These are phyloP conservation scores for Nemopilema nomurai DNA, from an alignment of 30 jellyfish, hydroid and myxozoan genomes.

Conservation along the genomic window DNA sequence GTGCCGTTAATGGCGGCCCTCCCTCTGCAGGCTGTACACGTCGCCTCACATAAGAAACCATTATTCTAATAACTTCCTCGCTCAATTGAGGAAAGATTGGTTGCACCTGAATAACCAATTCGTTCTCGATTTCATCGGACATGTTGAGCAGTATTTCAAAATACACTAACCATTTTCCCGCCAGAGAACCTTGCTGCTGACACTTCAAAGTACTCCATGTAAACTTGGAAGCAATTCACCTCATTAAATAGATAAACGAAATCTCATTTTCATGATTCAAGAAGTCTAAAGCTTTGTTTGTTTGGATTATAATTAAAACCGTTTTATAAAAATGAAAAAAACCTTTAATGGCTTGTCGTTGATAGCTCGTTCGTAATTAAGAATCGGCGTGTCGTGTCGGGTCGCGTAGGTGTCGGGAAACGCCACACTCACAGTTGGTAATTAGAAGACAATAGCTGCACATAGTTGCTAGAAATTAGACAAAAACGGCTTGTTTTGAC, in stretches of 20 bases:
- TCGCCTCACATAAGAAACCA: background rate
- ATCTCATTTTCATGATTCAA: background rate
- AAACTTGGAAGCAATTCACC: background rate
- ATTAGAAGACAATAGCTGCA: no score
- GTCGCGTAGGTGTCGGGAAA: no score
- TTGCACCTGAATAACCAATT: background rate
- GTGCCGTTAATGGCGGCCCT: background rate
- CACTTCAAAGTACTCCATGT: background rate
- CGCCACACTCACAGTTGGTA: no score
- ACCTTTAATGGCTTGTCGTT: no score
- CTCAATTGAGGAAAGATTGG: constrained; percentile 54
- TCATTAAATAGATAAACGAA: no score
- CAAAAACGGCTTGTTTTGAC: no score
- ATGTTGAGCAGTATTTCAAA: background rate
- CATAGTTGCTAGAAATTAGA: no score
- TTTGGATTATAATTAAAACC: no score
- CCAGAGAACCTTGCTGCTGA: background rate
- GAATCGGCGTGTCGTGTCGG: no score
- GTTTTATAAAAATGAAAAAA: no score
- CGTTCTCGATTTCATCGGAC: constrained; percentile 38
- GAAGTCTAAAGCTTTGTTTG: no score
- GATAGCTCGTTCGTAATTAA: no score
- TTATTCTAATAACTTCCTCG: background rate
- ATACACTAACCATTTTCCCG: background rate
- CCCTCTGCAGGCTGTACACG: background rate